Evolutionary conservation across 1,140 invertebrate genomes (phyloP), one percentile per base, ranked within the genome.

Genomic region (Zaprionus tsacasi): DNA sequence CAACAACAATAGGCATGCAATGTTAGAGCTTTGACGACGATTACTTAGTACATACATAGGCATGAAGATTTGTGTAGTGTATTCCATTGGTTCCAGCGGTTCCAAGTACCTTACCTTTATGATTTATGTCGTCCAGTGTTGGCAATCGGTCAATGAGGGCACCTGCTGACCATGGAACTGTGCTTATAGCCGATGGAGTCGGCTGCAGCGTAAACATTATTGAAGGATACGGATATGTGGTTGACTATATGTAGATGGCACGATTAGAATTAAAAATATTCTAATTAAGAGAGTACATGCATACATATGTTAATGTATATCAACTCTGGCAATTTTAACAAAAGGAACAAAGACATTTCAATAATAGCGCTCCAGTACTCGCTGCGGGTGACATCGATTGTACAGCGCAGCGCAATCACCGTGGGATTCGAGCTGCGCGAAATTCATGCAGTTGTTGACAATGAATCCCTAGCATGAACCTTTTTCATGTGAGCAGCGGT

Each of bases 161-260:
- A 27, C 91, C 91, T 3, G 92, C 78, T 1, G 92, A 78, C 92
- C 92, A 92, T 0, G 91, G 79, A 12, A 92, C 86, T 5, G 89
- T 45, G 12, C 89, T 79, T 25, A 92, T 87, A 4, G 72, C 15
- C 12, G 92, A 35, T 25, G 91, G 86, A 12, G 77, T 92, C 25
- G 89, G 60, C 78, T 92, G 92, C 36, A 92, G 61, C 1, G 92
- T 92, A 69, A 92, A 92, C 91, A 92, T 92, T 50, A 54, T 48
- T 27, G 12, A 25, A 17, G 8, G n/a, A 56, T 38, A 35, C 58
- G 59, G 33, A 33, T 55, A 58, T 69, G 25, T 57, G 17, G 10
- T 12, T 10, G 8, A 38, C 15, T 13, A 21, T 6, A 6, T 36
- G 3, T 17, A 7, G 6, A 8, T 48, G 2, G 7, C n/a, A 48